These are phyloP conservation scores for Pycnomerus fuliginosus DNA, from an alignment of 2,888 invertebrate species.

Conservation along the genomic window DNA sequence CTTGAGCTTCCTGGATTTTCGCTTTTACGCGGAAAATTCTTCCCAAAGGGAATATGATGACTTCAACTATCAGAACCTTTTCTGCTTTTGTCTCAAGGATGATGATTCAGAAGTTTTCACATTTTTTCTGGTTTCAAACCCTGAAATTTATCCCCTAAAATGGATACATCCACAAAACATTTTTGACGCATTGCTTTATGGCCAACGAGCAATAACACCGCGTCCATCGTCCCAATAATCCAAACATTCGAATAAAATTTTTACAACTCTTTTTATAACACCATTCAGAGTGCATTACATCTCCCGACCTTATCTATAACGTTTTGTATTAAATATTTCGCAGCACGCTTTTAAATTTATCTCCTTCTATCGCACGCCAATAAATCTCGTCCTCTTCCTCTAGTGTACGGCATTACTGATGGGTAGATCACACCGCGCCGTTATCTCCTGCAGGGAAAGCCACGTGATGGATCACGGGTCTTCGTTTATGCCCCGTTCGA, in stretches of 20 bases:
- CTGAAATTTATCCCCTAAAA: too few relatives aligned
- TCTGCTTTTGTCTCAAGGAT: too few relatives aligned
- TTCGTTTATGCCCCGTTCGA: constrained; percentile 33
- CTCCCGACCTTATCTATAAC: constrained; percentile 23
- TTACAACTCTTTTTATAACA: constrained; percentile 10
- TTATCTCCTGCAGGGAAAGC: constrained; percentile 24
- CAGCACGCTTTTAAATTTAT: constrained; percentile 19
- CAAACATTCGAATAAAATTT: constrained; percentile 9
- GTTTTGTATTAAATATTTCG: constrained; percentile 26
- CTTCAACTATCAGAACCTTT: too few relatives aligned
- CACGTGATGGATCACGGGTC: constrained; percentile 33
- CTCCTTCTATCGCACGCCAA: constrained; percentile 19
- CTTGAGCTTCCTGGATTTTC: too few relatives aligned
- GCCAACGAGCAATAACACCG: too few relatives aligned
- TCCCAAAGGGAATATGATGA: too few relatives aligned
- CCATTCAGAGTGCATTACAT: constrained; percentile 16
- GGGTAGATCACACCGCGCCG: constrained; percentile 9
- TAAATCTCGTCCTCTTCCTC: constrained; percentile 21
- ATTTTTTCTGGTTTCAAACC: too few relatives aligned
- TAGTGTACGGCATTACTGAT: constrained; percentile 5
- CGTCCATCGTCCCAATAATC: too few relatives aligned
- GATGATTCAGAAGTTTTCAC: too few relatives aligned
- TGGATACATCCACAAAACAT: too few relatives aligned
- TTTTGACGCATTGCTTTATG: too few relatives aligned
- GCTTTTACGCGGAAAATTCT: too few relatives aligned